Conservation (phyloP, 2,113 vertebrate species). For the Lynx canadensis region DNA sequence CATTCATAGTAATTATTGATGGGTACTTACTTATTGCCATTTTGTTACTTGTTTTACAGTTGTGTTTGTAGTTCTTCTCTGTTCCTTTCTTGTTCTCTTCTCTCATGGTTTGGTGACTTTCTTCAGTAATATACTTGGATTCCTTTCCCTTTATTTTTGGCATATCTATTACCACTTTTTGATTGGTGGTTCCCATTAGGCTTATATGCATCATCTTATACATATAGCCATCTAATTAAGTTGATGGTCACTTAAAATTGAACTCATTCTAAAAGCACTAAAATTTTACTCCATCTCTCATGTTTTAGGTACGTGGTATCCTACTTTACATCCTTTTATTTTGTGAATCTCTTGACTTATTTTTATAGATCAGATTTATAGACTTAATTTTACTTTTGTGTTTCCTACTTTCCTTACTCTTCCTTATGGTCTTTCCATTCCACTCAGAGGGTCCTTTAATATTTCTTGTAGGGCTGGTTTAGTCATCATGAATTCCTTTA, state of each 20-base stretch:
- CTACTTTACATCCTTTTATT: background rate
- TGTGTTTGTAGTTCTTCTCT: background rate
- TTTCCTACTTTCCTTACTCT: background rate
- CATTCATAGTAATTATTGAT: background rate
- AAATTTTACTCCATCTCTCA: background rate
- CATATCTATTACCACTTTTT: background rate
- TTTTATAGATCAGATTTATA: background rate
- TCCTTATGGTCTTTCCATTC: background rate
- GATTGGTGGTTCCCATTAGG: background rate
- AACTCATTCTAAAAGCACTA: background rate
- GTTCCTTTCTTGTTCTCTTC: background rate
- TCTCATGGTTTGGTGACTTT: background rate
- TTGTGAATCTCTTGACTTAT: background rate
- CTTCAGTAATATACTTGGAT: background rate
- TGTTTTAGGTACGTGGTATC: background rate
- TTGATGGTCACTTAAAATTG: background rate
- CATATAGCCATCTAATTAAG: background rate
- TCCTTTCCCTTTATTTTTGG: background rate
- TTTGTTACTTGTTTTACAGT: background rate
- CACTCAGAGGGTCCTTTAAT: background rate
- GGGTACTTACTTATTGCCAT: background rate
- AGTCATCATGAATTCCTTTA: background rate
- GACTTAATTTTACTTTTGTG: background rate
- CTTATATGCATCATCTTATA: background rate
- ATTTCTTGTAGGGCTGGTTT: background rate